Evolutionary conservation across 1,140 invertebrate genomes (phyloP).

Genomic region (Pectinophora gossypiella): DNA sequence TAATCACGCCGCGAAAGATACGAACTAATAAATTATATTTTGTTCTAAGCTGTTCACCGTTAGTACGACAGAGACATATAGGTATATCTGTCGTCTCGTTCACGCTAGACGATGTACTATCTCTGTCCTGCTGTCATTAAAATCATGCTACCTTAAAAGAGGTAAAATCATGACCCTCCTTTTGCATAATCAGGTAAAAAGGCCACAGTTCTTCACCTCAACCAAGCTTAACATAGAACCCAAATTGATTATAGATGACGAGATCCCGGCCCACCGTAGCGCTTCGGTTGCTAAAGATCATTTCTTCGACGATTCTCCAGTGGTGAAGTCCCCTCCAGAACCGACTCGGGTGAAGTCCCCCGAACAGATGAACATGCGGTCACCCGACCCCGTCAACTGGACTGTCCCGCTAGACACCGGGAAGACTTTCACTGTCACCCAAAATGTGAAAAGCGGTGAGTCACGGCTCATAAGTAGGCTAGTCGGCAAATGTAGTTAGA

Average conservation of each 20-base stretch:
- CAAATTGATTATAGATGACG: slow-evolving; percentile 56
- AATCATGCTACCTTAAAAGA: too few species aligned
- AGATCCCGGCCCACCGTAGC: slow-evolving; percentile 63
- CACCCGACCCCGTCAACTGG: slow-evolving; percentile 95
- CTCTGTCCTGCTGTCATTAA: too few species aligned
- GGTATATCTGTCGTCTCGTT: too few species aligned
- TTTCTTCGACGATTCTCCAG: slow-evolving; percentile 72
- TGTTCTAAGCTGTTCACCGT: too few species aligned
- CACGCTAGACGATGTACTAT: too few species aligned
- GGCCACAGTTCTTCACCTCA: background rate
- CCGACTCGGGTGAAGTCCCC: slow-evolving; percentile 94
- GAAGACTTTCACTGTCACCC: slow-evolving; percentile 93
- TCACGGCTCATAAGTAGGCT: slow-evolving; percentile 45
- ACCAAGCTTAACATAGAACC: background rate
- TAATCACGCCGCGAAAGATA: too few species aligned
- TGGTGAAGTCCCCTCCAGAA: slow-evolving; percentile 92
- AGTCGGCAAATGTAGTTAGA: slow-evolving; percentile 44
- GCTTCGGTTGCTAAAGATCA: slow-evolving; percentile 72
- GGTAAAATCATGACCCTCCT: too few species aligned
- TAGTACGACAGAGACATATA: too few species aligned
- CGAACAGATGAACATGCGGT: slow-evolving; percentile 93
- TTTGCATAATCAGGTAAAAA: too few species aligned
- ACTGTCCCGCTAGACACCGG: slow-evolving; percentile 94
- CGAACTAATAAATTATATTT: too few species aligned
- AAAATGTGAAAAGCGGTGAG: slow-evolving; percentile 91